phyloP scores from a whole-genome alignment of 2,888 invertebrate species.

The Acheta domesticus region DNA sequence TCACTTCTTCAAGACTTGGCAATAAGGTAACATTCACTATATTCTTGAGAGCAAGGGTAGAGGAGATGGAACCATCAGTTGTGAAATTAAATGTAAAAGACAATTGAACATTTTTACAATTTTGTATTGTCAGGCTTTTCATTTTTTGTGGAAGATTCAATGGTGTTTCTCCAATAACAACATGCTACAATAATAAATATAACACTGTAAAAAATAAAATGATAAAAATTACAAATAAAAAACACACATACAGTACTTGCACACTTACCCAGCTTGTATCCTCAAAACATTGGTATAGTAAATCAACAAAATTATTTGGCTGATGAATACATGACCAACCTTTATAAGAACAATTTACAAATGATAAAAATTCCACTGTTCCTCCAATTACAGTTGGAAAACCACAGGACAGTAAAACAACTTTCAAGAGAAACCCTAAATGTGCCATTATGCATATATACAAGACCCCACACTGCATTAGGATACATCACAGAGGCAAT shows the following conservation, averaged over 20 bases:
- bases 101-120: conserved; percentile 20
- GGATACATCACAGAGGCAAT: not conserved
- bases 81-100: conserved; percentile 18
- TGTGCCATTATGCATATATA: not conserved
- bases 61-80: not conserved
- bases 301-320: not conserved
- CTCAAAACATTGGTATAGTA: conserved; percentile 1
- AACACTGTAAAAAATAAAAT: not conserved
- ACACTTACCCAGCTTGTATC: not conserved
- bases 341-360: not conserved
- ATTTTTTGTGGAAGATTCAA: not conserved
- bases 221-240: not conserved
- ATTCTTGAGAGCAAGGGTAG: conserved; percentile 4
- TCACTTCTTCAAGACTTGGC: not conserved
- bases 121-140: not conserved
- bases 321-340: not conserved
- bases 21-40: conserved; percentile 6
- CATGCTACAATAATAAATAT: not conserved
- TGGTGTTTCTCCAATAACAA: not conserved
- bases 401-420: not conserved
- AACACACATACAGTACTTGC: not conserved
- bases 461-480: not conserved
- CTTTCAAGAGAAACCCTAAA: not conserved
- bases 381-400: not conserved
- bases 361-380: not conserved